Percentiles rank a stretch among this genome's conserved stretches.
Conservation (phyloP, 2,113 vertebrate species). For the Oreochromis aureus region DNA sequence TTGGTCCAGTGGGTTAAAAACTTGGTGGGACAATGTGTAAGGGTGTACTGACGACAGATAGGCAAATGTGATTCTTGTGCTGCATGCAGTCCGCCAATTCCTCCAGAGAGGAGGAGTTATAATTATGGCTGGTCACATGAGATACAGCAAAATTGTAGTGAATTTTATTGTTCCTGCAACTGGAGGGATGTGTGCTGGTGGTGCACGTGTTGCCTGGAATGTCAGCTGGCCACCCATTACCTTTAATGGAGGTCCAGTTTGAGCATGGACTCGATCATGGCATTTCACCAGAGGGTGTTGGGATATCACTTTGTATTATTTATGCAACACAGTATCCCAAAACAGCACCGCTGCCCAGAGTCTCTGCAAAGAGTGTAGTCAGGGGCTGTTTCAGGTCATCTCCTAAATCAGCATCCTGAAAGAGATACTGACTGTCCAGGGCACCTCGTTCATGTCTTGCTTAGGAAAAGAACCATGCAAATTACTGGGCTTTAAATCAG, state of each 20-base stretch:
- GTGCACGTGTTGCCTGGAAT: background rate
- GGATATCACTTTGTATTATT: background rate
- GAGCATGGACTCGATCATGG: background rate
- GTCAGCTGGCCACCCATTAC: background rate
- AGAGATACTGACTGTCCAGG: background rate
- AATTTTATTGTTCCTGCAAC: background rate
- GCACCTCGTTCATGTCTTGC: background rate
- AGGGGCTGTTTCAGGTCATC: rapidly evolving
- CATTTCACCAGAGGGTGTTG: background rate
- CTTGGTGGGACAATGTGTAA: background rate
- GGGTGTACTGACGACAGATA: background rate
- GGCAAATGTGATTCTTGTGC: background rate
- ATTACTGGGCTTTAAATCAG: background rate
- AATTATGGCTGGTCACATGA: background rate
- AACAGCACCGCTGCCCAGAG: background rate
- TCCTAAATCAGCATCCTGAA: background rate
- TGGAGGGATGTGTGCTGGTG: background rate
- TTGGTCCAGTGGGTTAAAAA: background rate
- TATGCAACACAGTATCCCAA: background rate
- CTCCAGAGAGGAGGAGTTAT: background rate
- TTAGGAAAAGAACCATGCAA: background rate
- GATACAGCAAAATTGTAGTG: background rate
- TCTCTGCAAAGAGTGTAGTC: background rate
- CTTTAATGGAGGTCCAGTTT: background rate
- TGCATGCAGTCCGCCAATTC: background rate